Base-by-base conservation (phyloP, 1,140 invertebrate genomes). In the Leguminivora glycinivorella region DNA sequence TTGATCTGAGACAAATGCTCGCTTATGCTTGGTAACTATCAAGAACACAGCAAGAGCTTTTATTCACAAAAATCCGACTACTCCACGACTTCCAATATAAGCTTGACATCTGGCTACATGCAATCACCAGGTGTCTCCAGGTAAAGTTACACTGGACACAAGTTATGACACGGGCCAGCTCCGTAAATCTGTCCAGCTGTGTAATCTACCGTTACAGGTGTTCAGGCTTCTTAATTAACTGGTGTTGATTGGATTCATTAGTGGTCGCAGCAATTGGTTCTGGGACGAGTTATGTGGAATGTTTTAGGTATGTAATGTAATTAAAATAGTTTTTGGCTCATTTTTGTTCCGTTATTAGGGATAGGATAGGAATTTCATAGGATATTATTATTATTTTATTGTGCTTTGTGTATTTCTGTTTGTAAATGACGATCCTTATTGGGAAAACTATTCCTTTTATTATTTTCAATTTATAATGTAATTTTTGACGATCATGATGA, bases 151-250 rank as follows among this genome's bases (percentile, higher is more conserved):
- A 52, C 7, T 22, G n/a, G 47, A 2, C 4, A 43, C 14, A n/a
- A 1, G 17, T n/a, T 52, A n/a, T 52, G 47, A 52, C 47, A 52
- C 6, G 19, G 47, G 67, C 24, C 34, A 34, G 31, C 25, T 31
- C 73, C 66, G 75, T 84, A 81, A 79, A 77, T 80, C 77, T 78
- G 72, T 71, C 67, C 75, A 74, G 70, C 71, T 77, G 75, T 12
- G 43, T 34, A 68, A 68, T 68, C 19, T 19, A 7, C 26, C 43
- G 31, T 68, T 40, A 68, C 31, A 68, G 34, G 34, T 68, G 43
- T 68, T 63, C 58, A 63, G 58, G 58, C 22, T 63, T 31, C 56
- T 63, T 63, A 63, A 63, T 63, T 63, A 63, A 63, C 58, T 31
- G 25, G 29, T 63, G 58, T 63, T 63, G 58, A 63, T 34, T 63